phyloP scores from a whole-genome alignment of 2,113 vertebrate genomes.

The Varanus komodoensis region DNA sequence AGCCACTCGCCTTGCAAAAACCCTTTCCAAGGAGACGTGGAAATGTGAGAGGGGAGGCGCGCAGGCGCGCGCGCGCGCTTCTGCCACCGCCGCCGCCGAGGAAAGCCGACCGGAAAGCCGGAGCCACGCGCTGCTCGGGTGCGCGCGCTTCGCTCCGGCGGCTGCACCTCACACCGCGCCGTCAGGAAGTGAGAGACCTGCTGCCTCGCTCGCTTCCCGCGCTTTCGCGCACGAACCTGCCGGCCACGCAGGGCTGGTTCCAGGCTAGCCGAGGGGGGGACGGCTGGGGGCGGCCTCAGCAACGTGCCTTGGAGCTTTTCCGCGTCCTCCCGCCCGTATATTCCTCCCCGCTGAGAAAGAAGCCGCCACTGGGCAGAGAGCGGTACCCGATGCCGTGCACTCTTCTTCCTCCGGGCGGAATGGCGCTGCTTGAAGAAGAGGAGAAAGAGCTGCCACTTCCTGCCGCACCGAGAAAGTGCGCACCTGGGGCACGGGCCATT shows the following conservation, averaged over 20 bases:
- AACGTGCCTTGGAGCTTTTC: not conserved
- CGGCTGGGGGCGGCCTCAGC: not conserved
- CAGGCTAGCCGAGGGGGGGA: not conserved
- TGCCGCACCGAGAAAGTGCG: too few relatives aligned
- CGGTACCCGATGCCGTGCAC: not conserved
- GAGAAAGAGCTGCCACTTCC: not conserved
- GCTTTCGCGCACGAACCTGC: not conserved
- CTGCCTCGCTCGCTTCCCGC: not conserved
- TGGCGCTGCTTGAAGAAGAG: not conserved
- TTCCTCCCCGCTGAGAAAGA: not conserved
- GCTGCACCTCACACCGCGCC: not conserved
- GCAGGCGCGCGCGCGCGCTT: not conserved
- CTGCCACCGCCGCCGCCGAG: not conserved
- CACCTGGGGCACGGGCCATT: not conserved
- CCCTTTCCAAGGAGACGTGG: constrained; percentile 11
- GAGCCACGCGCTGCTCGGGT: constrained; percentile 17
- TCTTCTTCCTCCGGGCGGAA: not conserved
- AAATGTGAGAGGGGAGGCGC: constrained; percentile 24
- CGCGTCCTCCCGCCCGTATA: not conserved
- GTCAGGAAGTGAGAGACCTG: not conserved
- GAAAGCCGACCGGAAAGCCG: not conserved
- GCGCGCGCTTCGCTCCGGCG: not conserved
- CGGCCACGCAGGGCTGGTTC: not conserved
- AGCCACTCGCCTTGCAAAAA: constrained; percentile 18
- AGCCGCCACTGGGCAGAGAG: not conserved